Conservation (phyloP, 1,140 invertebrate genomes). For the Drusus annulatus region DNA sequence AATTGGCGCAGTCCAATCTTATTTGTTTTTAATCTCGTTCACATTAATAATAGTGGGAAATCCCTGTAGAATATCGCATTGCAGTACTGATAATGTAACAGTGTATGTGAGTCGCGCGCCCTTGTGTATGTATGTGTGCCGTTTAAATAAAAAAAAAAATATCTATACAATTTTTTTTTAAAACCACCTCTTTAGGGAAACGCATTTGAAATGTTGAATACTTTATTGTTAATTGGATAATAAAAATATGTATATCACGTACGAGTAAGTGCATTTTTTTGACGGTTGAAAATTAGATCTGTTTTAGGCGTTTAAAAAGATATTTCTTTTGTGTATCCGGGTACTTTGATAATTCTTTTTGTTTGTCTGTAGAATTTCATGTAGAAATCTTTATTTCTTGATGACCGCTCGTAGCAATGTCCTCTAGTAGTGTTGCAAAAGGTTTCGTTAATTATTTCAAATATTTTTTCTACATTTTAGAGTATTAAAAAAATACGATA, state of each 20-base stretch:
- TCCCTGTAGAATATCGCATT: conserved; percentile 34
- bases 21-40: not conserved
- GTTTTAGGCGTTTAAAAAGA: not conserved
- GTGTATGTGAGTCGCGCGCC: not conserved
- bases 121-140: conserved; percentile 12
- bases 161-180: conserved; percentile 24
- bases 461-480: not conserved
- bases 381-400: not conserved
- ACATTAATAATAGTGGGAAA: conserved; percentile 9
- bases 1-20: no score
- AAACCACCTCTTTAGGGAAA: conserved; percentile 17
- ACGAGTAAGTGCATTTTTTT: conserved; percentile 15
- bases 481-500: no score
- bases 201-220: conserved; percentile 11
- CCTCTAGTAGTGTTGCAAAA: not conserved
- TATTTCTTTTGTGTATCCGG: not conserved
- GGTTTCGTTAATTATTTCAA: not conserved
- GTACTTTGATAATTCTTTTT: not conserved
- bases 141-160: conserved; percentile 38
- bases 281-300: conserved; percentile 14
- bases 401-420: not conserved
- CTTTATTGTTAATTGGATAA: conserved; percentile 9
- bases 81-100: conserved; percentile 42
- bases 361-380: not conserved
- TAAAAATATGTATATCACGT: conserved; percentile 40